Percentiles rank a stretch among this genome's conserved stretches.
These are phyloP conservation scores for Trinorchestia longiramus DNA, from an alignment of 1,140 invertebrate genomes.

Conservation along the genomic window DNA sequence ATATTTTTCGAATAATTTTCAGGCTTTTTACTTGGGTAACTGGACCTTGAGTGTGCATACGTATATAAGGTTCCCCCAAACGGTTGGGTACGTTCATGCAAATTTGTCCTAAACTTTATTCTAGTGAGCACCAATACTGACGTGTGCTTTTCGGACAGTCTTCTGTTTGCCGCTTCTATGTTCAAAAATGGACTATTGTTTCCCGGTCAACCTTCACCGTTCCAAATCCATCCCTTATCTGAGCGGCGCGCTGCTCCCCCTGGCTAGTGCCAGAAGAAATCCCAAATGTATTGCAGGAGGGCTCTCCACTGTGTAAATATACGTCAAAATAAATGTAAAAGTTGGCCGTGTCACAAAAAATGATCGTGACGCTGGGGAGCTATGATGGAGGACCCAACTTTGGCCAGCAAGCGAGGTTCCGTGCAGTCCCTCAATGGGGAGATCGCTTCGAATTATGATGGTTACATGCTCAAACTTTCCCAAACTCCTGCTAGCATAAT, in stretches of 20 bases:
- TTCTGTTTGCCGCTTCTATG: neutral
- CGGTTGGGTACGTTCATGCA: neutral
- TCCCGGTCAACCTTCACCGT: neutral
- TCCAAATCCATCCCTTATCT: constrained; percentile 16
- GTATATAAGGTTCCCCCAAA: neutral
- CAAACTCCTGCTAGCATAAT: neutral
- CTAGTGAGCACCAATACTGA: neutral
- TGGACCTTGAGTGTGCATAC: neutral
- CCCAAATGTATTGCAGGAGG: constrained; percentile 38
- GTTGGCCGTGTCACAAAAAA: constrained; percentile 51
- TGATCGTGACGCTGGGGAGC: constrained; percentile 50
- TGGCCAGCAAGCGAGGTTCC: neutral
- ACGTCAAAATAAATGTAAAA: constrained; percentile 54
- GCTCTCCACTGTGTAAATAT: constrained; percentile 34
- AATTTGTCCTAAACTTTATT: neutral
- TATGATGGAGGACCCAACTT: constrained; percentile 43
- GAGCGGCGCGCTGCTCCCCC: constrained; percentile 18
- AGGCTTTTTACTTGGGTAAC: neutral
- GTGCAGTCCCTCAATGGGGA: constrained; percentile 33
- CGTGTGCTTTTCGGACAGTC: neutral
- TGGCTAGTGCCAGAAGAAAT: constrained; percentile 36
- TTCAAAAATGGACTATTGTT: constrained; percentile 19
- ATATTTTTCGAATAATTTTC: neutral
- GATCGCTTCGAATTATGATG: constrained; percentile 21
- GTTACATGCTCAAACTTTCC: neutral